phyloP scores from a whole-genome alignment of 2,113 vertebrate species.

The Aepyceros melampus region DNA sequence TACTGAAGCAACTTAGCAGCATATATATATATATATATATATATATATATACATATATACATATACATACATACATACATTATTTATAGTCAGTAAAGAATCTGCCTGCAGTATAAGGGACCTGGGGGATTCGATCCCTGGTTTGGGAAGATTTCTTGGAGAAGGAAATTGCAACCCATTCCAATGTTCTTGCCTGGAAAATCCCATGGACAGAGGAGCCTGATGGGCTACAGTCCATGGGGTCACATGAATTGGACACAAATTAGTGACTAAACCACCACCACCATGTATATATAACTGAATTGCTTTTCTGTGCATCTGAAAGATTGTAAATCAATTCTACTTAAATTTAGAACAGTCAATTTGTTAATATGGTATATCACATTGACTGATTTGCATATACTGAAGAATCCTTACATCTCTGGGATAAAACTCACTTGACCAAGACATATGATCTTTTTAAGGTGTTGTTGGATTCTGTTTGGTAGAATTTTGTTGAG shows the following conservation, averaged over 20 bases:
- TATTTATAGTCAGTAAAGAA: neutral
- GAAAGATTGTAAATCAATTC: neutral
- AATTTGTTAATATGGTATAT: neutral
- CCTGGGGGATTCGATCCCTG: neutral
- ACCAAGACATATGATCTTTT: neutral
- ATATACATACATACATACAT: too few relatives aligned
- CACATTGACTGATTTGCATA: neutral
- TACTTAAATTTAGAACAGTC: neutral
- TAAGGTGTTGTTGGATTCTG: neutral
- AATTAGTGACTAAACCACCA: neutral
- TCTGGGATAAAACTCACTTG: neutral
- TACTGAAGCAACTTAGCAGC: too few relatives aligned
- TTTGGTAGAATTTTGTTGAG: neutral
- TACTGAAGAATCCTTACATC: neutral
- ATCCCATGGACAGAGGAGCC: neutral
- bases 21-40: too few relatives aligned
- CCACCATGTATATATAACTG: neutral
- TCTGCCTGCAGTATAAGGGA: neutral
- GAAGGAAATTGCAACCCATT: neutral
- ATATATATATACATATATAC: rapidly evolving
- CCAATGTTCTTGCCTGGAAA: neutral
- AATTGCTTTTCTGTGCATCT: neutral
- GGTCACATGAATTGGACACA: neutral
- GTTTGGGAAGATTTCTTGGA: neutral
- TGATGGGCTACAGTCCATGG: neutral